Conservation (phyloP, 2,797 vertebrate species). For the Pantherophis alleghaniensis region DNA sequence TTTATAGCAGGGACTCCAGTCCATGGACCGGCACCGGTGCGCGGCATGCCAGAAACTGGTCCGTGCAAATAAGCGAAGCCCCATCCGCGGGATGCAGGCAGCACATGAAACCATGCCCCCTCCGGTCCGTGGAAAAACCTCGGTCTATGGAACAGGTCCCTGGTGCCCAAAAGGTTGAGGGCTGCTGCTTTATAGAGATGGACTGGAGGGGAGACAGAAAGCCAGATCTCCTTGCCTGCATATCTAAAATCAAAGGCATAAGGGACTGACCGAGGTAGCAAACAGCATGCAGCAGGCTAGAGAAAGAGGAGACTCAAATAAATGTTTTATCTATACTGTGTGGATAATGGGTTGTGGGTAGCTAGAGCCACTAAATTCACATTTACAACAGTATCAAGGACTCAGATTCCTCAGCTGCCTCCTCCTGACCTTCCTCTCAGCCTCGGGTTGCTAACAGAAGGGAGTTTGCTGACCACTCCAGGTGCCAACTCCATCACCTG, state of each 20-base stretch:
- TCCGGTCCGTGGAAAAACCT: too few relatives aligned
- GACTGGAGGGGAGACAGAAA: background rate
- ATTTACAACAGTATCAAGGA: background rate
- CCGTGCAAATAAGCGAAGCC: too few relatives aligned
- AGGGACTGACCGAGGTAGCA: background rate
- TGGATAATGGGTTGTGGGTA: background rate
- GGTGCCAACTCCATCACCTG: background rate
- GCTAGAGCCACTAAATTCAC: background rate
- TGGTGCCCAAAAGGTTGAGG: too few relatives aligned
- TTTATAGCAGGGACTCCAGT: too few relatives aligned
- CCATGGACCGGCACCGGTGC: too few relatives aligned
- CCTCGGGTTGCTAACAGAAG: background rate
- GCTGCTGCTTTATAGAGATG: background rate
- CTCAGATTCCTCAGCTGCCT: background rate
- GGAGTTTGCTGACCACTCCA: background rate
- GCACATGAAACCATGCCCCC: too few relatives aligned
- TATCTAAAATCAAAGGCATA: background rate
- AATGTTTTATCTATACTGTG: background rate
- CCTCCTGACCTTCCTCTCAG: background rate
- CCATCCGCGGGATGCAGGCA: too few relatives aligned
- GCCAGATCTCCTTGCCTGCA: background rate
- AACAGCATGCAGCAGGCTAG: background rate
- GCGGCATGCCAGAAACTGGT: too few relatives aligned
- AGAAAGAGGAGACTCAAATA: background rate
- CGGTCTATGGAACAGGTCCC: too few relatives aligned